phyloP scores from a whole-genome alignment of 2,113 vertebrate species.

The Otocyon megalotis region DNA sequence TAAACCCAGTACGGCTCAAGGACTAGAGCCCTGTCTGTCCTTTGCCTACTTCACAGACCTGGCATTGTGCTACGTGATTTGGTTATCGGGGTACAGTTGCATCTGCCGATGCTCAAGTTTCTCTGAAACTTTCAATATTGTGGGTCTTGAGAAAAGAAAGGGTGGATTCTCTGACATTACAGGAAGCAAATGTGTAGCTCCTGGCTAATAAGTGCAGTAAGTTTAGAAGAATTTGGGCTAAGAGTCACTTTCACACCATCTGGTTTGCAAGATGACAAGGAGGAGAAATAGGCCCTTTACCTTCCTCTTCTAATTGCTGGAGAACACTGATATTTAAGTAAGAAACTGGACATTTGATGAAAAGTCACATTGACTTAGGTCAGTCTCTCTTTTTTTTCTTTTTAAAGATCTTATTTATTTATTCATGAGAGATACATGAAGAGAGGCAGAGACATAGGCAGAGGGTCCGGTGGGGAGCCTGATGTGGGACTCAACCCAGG shows the following conservation, averaged over 20 bases:
- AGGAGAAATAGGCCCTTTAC: not conserved
- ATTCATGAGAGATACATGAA: no score
- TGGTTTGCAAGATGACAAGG: not conserved
- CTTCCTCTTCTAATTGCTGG: not conserved
- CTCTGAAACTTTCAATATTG: not conserved
- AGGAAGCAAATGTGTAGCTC: not conserved
- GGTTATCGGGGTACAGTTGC: not conserved
- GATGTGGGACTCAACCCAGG: no score
- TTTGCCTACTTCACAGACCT: not conserved
- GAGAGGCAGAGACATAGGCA: no score
- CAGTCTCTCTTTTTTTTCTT: not conserved
- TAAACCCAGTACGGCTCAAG: no score
- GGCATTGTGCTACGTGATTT: not conserved
- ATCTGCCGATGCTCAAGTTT: not conserved
- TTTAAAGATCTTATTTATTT: no score
- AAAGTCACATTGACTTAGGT: not conserved
- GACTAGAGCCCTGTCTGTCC: not conserved
- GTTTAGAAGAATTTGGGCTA: not conserved
- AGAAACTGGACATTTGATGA: not conserved
- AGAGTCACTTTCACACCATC: not conserved
- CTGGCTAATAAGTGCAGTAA: not conserved
- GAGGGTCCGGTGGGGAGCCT: no score
- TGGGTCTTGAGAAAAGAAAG: not conserved
- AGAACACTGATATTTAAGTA: not conserved
- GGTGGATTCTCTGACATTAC: not conserved